phyloP scores from a whole-genome alignment of 2,797 vertebrate genomes.

The Helostoma temminkii region DNA sequence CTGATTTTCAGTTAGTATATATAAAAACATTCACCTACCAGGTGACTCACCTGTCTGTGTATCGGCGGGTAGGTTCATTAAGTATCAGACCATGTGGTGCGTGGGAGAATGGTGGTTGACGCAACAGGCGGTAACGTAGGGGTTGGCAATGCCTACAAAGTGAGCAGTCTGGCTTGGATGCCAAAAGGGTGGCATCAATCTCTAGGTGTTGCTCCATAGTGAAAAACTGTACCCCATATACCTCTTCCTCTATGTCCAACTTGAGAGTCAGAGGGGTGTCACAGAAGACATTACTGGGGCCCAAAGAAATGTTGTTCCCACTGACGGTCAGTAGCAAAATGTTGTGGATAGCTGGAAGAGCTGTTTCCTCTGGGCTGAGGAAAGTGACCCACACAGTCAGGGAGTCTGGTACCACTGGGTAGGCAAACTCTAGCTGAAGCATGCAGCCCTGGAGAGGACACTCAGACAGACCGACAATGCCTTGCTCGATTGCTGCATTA shows the following conservation, averaged over 20 bases:
- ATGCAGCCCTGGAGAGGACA: conserved; percentile 96
- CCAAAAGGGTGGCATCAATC: conserved; percentile 94
- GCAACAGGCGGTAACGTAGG: conserved; percentile 89
- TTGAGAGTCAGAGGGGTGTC: conserved; percentile 93
- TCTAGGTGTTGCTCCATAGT: conserved; percentile 97
- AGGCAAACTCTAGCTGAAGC: conserved; percentile 93
- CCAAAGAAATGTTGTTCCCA: conserved; percentile 92
- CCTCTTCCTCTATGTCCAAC: conserved; percentile 88
- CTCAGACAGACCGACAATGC: conserved; percentile 87
- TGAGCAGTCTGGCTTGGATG: conserved; percentile 86
- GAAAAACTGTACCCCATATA: conserved; percentile 95
- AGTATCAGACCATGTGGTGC: conserved; percentile 81
- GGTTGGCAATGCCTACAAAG: conserved; percentile 89
- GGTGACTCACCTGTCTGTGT: conserved; percentile 91
- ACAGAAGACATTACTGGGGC: conserved; percentile 95
- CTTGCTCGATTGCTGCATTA: conserved; percentile 87
- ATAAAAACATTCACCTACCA: conserved; percentile 47
- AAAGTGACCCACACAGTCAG: conserved; percentile 97
- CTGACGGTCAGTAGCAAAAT: conserved; percentile 90
- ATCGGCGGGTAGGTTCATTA: conserved; percentile 88
- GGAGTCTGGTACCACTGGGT: conserved; percentile 91
- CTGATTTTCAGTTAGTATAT: neutral
- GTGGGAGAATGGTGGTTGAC: conserved; percentile 89
- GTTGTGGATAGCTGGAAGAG: conserved; percentile 93
- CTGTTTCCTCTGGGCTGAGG: conserved; percentile 91